Percentiles rank a stretch among this genome's conserved stretches.
Evolutionary conservation across 2,113 vertebrate genomes (phyloP).

Genomic region (Lagopus leucura): DNA sequence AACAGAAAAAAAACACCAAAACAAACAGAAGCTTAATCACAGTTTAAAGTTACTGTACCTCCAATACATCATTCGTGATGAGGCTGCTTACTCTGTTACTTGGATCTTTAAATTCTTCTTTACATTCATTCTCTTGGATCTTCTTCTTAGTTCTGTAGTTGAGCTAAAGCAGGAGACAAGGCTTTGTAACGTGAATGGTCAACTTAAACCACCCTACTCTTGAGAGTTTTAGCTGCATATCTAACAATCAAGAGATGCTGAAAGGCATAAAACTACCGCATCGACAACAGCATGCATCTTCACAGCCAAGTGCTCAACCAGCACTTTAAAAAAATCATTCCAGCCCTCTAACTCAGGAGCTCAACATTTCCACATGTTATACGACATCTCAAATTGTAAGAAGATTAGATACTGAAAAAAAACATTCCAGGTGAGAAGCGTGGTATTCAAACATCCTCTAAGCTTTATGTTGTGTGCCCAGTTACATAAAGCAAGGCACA

Average conservation of each 20-base stretch:
- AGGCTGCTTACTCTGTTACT: conserved; percentile 78
- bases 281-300: neutral
- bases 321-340: neutral
- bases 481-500: neutral
- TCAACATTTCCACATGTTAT: neutral
- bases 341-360: neutral
- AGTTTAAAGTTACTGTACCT: conserved; percentile 72
- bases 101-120: conserved; percentile 80
- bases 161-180: conserved; percentile 67
- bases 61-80: conserved; percentile 77
- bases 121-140: conserved; percentile 47
- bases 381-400: neutral
- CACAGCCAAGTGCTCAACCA: neutral
- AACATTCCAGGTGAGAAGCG: neutral
- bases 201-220: neutral
- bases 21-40: neutral
- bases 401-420: neutral
- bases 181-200: neutral
- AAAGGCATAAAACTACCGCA: neutral
- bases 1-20: neutral
- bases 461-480: neutral
- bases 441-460: neutral
- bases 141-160: conserved; percentile 79
- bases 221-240: neutral
- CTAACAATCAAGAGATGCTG: neutral